Evolutionary conservation across 2,888 invertebrate species (phyloP).

Genomic region (Amphipyra tragopoginis): DNA sequence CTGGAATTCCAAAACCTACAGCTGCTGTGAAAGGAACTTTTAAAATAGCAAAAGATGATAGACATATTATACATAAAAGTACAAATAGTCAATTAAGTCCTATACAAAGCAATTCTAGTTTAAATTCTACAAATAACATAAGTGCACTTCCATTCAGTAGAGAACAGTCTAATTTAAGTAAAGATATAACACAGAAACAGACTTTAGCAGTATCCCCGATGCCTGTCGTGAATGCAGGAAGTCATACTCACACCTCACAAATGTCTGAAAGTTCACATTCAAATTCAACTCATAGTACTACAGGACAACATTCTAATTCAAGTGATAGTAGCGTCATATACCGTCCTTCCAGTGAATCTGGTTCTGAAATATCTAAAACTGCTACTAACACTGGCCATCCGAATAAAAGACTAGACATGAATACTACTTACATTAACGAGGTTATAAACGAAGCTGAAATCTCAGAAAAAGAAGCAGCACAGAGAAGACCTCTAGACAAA

Average conservation of each 20-base stretch:
- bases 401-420: conserved; percentile 89
- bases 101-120: conserved; percentile 89
- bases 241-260: conserved; percentile 80
- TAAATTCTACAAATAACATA: conserved; percentile 88
- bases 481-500: conserved; percentile 75
- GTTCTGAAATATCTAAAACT: conserved; percentile 90
- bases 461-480: conserved; percentile 85
- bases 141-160: conserved; percentile 85
- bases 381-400: conserved; percentile 77
- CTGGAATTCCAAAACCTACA: conserved; percentile 96
- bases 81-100: conserved; percentile 89
- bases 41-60: conserved; percentile 91
- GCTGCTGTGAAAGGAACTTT: conserved; percentile 97
- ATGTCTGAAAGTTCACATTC: conserved; percentile 93
- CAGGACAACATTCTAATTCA: conserved; percentile 92
- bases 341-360: conserved; percentile 93
- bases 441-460: conserved; percentile 89
- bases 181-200: conserved; percentile 87
- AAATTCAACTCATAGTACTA: conserved; percentile 90
- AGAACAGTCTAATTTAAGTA: conserved; percentile 88
- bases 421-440: conserved; percentile 85
- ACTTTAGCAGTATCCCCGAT: conserved; percentile 93
- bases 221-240: conserved; percentile 87
- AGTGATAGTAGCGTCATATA: conserved; percentile 94
- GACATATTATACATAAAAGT: conserved; percentile 88